Conservation (phyloP, 2,797 vertebrate species). For the Tapirus indicus region DNA sequence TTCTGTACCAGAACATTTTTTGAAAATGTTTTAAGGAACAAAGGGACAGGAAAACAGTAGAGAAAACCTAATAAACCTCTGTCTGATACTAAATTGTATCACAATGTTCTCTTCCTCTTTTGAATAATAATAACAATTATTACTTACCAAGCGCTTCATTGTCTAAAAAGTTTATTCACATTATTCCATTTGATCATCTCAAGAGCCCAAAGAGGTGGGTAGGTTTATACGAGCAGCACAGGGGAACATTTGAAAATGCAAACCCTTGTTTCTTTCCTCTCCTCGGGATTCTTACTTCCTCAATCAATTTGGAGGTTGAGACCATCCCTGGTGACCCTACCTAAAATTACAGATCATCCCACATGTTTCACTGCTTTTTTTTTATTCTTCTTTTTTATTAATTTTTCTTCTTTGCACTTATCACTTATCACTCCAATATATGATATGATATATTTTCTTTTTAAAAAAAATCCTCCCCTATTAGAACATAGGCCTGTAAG, state of each 20-base stretch:
- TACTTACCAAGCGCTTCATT: neutral
- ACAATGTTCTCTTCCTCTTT: neutral
- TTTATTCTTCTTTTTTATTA: neutral
- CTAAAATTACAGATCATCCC: neutral
- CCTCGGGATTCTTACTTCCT: neutral
- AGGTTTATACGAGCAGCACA: neutral
- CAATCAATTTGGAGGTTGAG: neutral
- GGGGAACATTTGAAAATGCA: neutral
- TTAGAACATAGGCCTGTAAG: neutral
- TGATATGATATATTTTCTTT: neutral
- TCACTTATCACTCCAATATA: neutral
- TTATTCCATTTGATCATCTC: neutral
- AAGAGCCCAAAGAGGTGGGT: neutral
- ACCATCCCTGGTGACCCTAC: neutral
- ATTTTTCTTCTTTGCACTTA: neutral
- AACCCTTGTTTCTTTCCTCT: neutral
- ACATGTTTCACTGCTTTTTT: neutral
- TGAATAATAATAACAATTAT: neutral
- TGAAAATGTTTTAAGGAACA: constrained; percentile 5
- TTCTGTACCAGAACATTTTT: neutral
- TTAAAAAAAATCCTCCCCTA: neutral
- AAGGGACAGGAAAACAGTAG: neutral
- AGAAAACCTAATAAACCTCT: neutral
- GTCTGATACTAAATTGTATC: neutral
- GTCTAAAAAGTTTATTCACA: neutral